Percentiles rank a stretch among this genome's conserved stretches.
Conservation (phyloP, 2,888 invertebrate species). For the Tolmerus cingulatus region DNA sequence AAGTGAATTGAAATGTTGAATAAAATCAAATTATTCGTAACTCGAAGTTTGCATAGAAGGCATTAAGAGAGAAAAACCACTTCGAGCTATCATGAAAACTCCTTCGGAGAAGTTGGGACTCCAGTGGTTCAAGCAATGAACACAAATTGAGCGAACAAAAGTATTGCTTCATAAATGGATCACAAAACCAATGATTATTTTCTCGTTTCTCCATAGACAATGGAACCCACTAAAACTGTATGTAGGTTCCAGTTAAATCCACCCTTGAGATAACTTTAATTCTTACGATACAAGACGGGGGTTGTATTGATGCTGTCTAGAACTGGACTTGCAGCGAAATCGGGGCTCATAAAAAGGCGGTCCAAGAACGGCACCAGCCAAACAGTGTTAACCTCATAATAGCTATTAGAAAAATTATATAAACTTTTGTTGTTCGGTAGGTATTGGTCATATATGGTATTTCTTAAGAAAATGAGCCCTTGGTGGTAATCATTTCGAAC, state of each 20-base stretch:
- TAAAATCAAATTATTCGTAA: slow-evolving; percentile 50
- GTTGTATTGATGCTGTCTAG: slow-evolving; percentile 63
- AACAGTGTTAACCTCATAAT: slow-evolving; percentile 61
- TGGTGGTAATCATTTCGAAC: slow-evolving; percentile 54
- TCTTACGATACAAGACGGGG: slow-evolving; percentile 60
- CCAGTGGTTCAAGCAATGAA: slow-evolving; percentile 41
- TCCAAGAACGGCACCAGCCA: slow-evolving; percentile 64
- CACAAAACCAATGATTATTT: not conserved
- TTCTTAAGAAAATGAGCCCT: slow-evolving; percentile 62
- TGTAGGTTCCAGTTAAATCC: slow-evolving; percentile 66
- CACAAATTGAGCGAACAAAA: slow-evolving; percentile 16
- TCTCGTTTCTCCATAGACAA: slow-evolving; percentile 50
- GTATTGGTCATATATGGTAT: slow-evolving; percentile 58
- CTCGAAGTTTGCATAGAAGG: slow-evolving; percentile 60
- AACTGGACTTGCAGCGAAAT: slow-evolving; percentile 62
- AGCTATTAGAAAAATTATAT: slow-evolving; percentile 62
- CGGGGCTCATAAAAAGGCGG: slow-evolving; percentile 49
- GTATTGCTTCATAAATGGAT: slow-evolving; percentile 25
- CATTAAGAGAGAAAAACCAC: slow-evolving; percentile 60
- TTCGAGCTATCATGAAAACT: slow-evolving; percentile 61
- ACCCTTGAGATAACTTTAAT: slow-evolving; percentile 59
- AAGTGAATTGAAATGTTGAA: slow-evolving; percentile 2
- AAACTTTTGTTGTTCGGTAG: slow-evolving; percentile 56
- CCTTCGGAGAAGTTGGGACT: slow-evolving; percentile 61
- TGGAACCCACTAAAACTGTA: slow-evolving; percentile 65